Conservation (phyloP, 1,140 invertebrate genomes). For the Antheraea mylitta region DNA sequence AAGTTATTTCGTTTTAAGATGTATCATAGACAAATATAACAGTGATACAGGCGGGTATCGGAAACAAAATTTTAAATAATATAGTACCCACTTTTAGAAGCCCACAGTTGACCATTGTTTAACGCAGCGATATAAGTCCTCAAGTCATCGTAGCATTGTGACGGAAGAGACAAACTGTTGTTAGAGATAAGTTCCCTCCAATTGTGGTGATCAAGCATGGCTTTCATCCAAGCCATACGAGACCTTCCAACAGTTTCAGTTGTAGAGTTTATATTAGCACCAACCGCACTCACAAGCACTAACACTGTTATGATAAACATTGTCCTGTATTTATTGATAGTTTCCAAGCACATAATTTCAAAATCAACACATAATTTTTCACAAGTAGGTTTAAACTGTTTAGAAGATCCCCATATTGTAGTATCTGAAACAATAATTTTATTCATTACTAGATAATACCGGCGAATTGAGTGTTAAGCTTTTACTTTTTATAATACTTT, state of each 20-base stretch:
- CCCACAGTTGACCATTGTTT: constrained; percentile 82
- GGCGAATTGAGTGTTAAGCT: too few relatives aligned
- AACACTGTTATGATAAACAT: constrained; percentile 50
- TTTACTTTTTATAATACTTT: too few relatives aligned
- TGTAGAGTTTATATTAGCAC: constrained; percentile 55
- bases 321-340: constrained; percentile 23
- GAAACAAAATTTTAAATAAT: neutral
- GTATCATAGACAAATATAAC: too few relatives aligned
- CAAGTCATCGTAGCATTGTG: constrained; percentile 79
- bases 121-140: constrained; percentile 79
- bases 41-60: too few relatives aligned
- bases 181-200: constrained; percentile 75
- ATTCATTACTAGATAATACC: neutral
- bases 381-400: neutral
- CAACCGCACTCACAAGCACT: constrained; percentile 66
- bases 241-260: constrained; percentile 33
- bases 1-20: too few relatives aligned
- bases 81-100: constrained; percentile 83
- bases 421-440: constrained; percentile 12
- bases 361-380: constrained; percentile 7
- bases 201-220: constrained; percentile 83
- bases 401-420: neutral
- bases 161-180: constrained; percentile 66
- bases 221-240: constrained; percentile 81
- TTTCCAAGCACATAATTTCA: neutral